phyloP scores from a whole-genome alignment of 2,888 invertebrate species.

The Odontocerum albicorne region DNA sequence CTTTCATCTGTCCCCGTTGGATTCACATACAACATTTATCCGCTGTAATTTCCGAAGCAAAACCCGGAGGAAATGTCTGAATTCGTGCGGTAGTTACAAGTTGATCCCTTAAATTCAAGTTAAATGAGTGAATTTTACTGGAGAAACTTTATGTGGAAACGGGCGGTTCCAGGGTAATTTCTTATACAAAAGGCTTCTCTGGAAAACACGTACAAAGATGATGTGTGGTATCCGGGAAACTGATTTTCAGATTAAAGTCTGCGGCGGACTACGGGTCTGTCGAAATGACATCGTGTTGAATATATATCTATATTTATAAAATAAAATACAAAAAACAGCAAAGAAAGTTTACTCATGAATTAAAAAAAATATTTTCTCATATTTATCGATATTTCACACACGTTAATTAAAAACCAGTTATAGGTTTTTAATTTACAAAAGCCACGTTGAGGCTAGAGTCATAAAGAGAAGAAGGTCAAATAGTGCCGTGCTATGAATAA shows the following conservation, averaged over 20 bases:
- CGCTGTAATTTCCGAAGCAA: conserved; percentile 1
- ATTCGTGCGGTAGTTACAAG: conserved; percentile 22
- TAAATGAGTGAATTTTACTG: conserved; percentile 10
- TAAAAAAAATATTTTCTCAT: too few relatives aligned
- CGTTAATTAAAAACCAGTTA: too few relatives aligned
- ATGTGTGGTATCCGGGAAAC: conserved; percentile 30
- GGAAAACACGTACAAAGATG: conserved; percentile 32
- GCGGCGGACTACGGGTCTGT: too few relatives aligned
- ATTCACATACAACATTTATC: conserved; percentile 6
- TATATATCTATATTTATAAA: too few relatives aligned
- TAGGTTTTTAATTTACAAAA: too few relatives aligned
- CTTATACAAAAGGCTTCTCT: conserved; percentile 32
- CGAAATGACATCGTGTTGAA: too few relatives aligned
- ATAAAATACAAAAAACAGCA: too few relatives aligned
- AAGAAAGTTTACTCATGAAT: too few relatives aligned
- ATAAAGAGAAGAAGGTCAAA: too few relatives aligned
- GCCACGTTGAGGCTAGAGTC: too few relatives aligned
- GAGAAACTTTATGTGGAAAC: conserved; percentile 19
- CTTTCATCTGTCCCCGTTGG: background rate
- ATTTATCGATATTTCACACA: too few relatives aligned
- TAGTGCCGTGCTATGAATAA: too few relatives aligned
- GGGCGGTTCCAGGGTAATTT: conserved; percentile 31
- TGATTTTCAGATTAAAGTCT: conserved; percentile 31
- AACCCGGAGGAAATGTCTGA: conserved; percentile 33
- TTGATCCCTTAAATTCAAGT: conserved; percentile 21